phyloP scores from a whole-genome alignment of 2,113 vertebrate species.

The Callochromis pleurospilus region DNA sequence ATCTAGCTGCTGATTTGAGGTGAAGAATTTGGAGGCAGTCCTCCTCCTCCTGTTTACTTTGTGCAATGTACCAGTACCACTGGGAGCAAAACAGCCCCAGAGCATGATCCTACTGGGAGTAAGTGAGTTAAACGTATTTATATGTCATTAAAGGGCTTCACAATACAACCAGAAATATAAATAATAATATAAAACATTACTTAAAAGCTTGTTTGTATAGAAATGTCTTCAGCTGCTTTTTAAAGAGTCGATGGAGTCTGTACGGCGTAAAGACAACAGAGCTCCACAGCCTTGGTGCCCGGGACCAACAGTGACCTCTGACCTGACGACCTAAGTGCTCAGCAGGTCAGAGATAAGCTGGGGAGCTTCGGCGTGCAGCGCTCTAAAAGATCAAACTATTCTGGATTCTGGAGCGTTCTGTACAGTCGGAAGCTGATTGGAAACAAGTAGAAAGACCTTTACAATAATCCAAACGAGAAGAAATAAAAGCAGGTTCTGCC shows the following conservation, averaged over 20 bases:
- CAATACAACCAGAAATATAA: neutral
- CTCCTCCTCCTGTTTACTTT: neutral
- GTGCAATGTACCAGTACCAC: neutral
- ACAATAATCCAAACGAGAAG: neutral
- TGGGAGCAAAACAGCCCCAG: neutral
- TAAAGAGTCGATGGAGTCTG: accelerated
- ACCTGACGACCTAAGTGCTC: too few species aligned
- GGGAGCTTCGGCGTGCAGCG: neutral
- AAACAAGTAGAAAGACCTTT: neutral
- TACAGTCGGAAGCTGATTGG: accelerated
- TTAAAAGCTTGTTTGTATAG: neutral
- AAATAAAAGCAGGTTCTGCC: neutral
- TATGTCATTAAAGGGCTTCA: neutral
- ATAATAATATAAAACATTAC: neutral
- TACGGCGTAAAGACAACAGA: accelerated
- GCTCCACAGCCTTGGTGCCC: too few species aligned
- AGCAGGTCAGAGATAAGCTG: neutral
- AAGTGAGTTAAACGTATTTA: neutral
- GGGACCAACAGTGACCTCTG: too few species aligned
- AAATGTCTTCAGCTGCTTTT: neutral
- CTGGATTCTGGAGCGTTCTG: neutral
- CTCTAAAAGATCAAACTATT: neutral
- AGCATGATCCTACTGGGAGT: neutral
- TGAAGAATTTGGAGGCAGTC: neutral
- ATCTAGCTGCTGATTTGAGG: neutral